Percentiles rank a stretch among this genome's conserved stretches.
Evolutionary conservation across 2,888 invertebrate species (phyloP).

Genomic region (Chloroclystis v-ata): DNA sequence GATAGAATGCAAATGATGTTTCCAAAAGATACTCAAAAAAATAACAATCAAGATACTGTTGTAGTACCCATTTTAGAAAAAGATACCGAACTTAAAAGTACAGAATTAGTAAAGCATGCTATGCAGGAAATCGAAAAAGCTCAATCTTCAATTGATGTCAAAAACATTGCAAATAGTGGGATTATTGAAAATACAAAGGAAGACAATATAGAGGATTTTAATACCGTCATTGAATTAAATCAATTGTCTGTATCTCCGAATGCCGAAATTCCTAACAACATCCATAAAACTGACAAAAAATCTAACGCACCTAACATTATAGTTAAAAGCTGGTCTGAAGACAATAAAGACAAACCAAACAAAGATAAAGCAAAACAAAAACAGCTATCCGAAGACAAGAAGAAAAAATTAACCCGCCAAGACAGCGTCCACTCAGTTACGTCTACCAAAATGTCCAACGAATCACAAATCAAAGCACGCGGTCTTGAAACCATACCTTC

Average conservation of each 20-base stretch:
- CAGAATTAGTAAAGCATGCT: conserved; percentile 54
- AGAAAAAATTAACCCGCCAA: conserved; percentile 53
- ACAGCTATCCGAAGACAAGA: conserved; percentile 31
- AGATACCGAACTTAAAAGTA: conserved; percentile 16
- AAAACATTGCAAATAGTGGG: background rate
- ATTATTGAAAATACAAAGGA: background rate
- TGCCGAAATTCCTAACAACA: no score
- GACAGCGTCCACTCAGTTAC: conserved; percentile 57
- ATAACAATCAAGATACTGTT: background rate
- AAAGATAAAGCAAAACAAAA: conserved; percentile 9
- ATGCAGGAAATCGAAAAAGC: conserved; percentile 73
- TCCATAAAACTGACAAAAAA: background rate
- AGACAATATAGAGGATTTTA: background rate
- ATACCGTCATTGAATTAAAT: no score
- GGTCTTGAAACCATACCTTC: conserved; percentile 40
- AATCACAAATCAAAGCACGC: conserved; percentile 36
- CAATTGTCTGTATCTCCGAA: no score
- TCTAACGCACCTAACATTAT: background rate
- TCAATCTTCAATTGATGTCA: conserved; percentile 33
- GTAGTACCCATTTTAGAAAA: conserved; percentile 1
- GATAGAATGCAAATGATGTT: conserved; percentile 23
- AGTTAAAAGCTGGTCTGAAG: conserved; percentile 2
- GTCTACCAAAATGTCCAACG: conserved; percentile 61
- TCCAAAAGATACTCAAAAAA: conserved; percentile 24
- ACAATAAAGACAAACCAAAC: conserved; percentile 6